phyloP scores from a whole-genome alignment of 2,113 vertebrate species.

The Sander vitreus region DNA sequence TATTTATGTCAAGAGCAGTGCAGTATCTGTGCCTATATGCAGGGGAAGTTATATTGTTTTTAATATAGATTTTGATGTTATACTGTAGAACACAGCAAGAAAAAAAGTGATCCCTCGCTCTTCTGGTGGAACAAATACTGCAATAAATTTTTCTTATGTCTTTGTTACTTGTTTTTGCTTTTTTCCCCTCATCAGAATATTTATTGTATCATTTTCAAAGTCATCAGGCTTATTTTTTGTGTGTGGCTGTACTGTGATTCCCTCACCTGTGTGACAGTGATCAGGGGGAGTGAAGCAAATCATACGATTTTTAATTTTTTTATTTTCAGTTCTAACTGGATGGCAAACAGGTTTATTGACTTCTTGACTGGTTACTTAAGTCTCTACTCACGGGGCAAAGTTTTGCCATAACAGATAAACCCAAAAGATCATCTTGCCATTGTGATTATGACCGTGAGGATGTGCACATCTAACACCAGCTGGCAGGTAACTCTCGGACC shows the following conservation, averaged over 20 bases:
- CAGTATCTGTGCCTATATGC: conserved; percentile 96
- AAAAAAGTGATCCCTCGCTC: conserved; percentile 90
- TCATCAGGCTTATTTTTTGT: background rate
- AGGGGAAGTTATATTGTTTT: conserved; percentile 90
- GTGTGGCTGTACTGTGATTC: background rate
- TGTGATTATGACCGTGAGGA: background rate
- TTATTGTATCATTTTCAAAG: background rate
- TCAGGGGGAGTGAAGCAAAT: background rate
- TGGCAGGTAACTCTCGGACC: background rate
- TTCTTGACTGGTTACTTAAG: background rate
- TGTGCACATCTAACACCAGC: background rate
- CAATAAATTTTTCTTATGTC: conserved; percentile 99
- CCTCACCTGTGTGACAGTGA: background rate
- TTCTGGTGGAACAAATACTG: conserved; percentile 96
- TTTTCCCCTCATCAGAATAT: background rate
- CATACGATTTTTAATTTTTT: background rate
- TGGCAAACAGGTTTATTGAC: background rate
- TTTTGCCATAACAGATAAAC: background rate
- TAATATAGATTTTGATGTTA: conserved; percentile 99
- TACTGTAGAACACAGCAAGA: conserved; percentile 88
- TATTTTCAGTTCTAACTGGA: background rate
- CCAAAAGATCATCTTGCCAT: background rate
- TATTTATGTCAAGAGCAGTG: conserved; percentile 94
- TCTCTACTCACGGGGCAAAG: background rate
- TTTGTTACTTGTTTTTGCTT: conserved; percentile 90